A percentile compares a stretch with the other conserved stretches of the same genome.
Evolutionary conservation across 2,888 invertebrate genomes (phyloP).

Genomic region (Andrena hattorfiana): DNA sequence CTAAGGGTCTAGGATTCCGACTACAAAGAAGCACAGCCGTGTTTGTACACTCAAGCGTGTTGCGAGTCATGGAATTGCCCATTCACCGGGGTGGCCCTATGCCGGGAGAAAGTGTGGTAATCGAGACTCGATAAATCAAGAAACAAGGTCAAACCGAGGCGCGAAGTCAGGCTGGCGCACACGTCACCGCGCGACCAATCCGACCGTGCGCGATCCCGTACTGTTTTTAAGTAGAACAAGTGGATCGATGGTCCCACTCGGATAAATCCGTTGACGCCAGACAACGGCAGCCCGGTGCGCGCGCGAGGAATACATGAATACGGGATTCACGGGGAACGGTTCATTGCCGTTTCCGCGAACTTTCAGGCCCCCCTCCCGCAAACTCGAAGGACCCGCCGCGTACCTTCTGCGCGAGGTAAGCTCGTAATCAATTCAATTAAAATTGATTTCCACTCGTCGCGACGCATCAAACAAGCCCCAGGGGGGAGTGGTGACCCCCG

Average conservation of each 20-base stretch:
- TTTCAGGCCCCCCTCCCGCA: background rate
- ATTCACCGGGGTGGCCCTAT: too few relatives aligned
- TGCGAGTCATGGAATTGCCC: too few relatives aligned
- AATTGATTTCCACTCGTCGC: slow-evolving; percentile 64
- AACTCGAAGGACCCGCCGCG: background rate
- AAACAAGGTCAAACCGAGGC: background rate
- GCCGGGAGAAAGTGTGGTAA: too few relatives aligned
- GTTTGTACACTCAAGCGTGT: too few relatives aligned
- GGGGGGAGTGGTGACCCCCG: background rate
- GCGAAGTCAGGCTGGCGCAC: background rate
- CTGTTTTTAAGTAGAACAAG: slow-evolving; percentile 37
- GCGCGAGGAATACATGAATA: slow-evolving; percentile 54
- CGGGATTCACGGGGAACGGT: slow-evolving; percentile 26
- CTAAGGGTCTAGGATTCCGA: background rate
- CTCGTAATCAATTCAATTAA: slow-evolving; percentile 68
- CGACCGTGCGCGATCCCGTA: slow-evolving; percentile 1
- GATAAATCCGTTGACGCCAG: slow-evolving; percentile 30
- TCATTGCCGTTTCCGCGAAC: slow-evolving; percentile 33
- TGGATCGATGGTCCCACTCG: slow-evolving; percentile 53
- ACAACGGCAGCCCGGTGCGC: slow-evolving; percentile 30
- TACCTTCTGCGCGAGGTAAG: slow-evolving; percentile 23
- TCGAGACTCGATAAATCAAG: background rate
- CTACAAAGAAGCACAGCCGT: background rate
- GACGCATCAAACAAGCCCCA: slow-evolving; percentile 65
- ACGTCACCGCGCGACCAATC: background rate